Base-by-base conservation (phyloP, 2,888 invertebrate species). In the Alentia gelatinosa region DNA sequence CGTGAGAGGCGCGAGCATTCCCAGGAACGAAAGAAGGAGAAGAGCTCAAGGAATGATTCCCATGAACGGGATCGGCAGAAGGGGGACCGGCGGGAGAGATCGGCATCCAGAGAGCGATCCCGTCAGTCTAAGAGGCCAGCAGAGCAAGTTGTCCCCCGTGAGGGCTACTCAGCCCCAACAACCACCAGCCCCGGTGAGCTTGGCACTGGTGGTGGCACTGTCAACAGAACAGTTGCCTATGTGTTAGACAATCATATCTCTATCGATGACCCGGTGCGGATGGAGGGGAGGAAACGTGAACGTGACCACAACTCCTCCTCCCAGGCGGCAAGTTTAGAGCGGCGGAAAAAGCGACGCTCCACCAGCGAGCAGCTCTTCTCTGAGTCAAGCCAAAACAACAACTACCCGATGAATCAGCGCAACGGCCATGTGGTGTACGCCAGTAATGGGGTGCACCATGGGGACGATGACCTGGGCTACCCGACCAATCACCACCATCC, bases 341-440 rank as follows among this genome's bases (percentile, higher is more conserved):
- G 84, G n/a, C 33, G 63, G 35, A 83, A 86, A 37, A 90, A 90
- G 40, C 90, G 84, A n/a, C 90, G 90, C 15, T 84, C 90, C 3
- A 63, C 83, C 0, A 86, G 84, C 12, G 84, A 84, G 12, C 56
- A 33, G 19, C 42, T 50, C 23, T 23, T 90, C n/a, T n/a, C 42
- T 30, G 30, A 40, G 5, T 84, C 84, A 0, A 89, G 47, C 35
- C 42, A 86, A 12, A 50, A 42, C 86, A 86, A 50, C 47, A 86
- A 42, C 50, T 47, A 86, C 26, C 83, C 83, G 19, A n/a, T 83
- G 23, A 89, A 23, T 39, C 50, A 75, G 40, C 26, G 37, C 26
- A 68, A 89, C 68, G 74, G 89, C 37, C 39, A 74, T 39, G 23
- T n/a, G 15, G 84, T 12, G 7, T 30, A 26, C 4, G 15, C 33